Conservation (phyloP, 1,140 invertebrate species). For the Stenopsyche tienmushanensis region DNA sequence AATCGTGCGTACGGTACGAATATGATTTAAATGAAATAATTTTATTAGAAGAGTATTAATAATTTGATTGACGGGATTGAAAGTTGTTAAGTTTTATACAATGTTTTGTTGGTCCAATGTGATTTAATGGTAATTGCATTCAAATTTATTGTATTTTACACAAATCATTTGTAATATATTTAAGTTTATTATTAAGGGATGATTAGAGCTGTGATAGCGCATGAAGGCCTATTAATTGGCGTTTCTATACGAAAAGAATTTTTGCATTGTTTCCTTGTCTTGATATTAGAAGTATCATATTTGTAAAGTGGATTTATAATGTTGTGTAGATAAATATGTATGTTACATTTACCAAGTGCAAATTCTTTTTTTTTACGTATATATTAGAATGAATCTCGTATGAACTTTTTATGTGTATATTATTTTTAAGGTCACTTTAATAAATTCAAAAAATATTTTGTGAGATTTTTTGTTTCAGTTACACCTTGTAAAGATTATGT, state of each 20-base stretch:
- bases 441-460: too few relatives aligned
- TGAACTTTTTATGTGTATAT: too few relatives aligned
- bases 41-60: too few relatives aligned
- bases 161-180: neutral
- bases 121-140: neutral
- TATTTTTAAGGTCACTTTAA: too few relatives aligned
- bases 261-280: constrained; percentile 8
- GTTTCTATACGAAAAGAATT: constrained; percentile 4
- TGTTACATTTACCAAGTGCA: too few relatives aligned
- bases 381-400: neutral
- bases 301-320: neutral
- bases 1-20: too few relatives aligned
- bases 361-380: neutral
- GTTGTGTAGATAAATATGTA: neutral
- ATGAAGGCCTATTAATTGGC: constrained; percentile 11
- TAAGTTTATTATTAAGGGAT: constrained; percentile 4
- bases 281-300: constrained; percentile 8
- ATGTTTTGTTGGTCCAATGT: neutral
- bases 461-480: too few relatives aligned
- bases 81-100: too few relatives aligned
- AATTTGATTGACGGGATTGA: too few relatives aligned
- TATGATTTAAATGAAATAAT: too few relatives aligned
- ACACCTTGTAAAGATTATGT: too few relatives aligned
- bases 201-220: constrained; percentile 17
- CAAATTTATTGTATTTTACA: neutral